Conservation (phyloP, 2,113 vertebrate species). For the Notarius quadriscutis region DNA sequence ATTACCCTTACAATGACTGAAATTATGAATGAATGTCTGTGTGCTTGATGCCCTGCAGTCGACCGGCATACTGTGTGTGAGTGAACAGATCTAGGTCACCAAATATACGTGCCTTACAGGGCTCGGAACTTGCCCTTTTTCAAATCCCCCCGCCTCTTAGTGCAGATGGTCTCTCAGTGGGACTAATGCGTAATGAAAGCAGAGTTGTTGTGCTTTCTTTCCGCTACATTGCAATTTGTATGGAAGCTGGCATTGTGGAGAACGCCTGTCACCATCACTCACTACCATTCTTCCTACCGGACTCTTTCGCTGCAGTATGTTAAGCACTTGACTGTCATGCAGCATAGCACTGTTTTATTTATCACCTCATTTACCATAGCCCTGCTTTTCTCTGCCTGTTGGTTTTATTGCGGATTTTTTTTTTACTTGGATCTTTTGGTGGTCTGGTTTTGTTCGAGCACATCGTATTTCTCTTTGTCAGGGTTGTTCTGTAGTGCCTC, state of each 20-base stretch:
- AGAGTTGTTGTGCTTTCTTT: conserved; percentile 37
- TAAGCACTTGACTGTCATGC: conserved; percentile 17
- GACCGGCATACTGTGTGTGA: neutral
- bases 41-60: neutral
- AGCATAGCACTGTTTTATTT: conserved; percentile 11
- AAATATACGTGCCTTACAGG: neutral
- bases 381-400: neutral
- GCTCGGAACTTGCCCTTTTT: neutral
- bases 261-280: conserved; percentile 24
- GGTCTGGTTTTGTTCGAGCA: neutral
- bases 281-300: conserved; percentile 6
- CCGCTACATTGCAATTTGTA: conserved; percentile 9
- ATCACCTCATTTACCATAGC: conserved; percentile 5
- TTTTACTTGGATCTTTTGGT: neutral
- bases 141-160: neutral
- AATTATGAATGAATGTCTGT: neutral
- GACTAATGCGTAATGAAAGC: conserved; percentile 45
- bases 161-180: conserved; percentile 53
- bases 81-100: neutral
- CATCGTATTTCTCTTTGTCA: conserved; percentile 20
- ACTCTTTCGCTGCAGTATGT: conserved; percentile 19
- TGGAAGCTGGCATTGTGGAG: conserved; percentile 39
- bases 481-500: conserved; percentile 6
- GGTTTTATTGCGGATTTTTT: neutral
- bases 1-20: neutral